Evolutionary conservation across 1,140 invertebrate genomes (phyloP).

Genomic region (Drosophila kanapiae): DNA sequence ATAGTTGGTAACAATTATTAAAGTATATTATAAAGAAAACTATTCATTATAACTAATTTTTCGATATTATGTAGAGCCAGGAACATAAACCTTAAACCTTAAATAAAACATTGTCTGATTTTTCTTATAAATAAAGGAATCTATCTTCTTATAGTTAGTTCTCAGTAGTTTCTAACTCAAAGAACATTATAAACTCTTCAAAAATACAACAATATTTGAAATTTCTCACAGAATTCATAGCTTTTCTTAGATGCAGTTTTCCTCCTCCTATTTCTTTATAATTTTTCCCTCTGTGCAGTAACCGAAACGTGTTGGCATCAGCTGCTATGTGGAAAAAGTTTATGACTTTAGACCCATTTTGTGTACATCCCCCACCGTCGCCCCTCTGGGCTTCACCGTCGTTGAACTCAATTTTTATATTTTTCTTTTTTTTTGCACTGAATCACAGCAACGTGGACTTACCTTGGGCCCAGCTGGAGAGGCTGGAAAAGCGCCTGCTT

Average conservation of each 20-base stretch:
- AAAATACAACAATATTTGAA: not conserved
- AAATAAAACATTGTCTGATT: too few species aligned
- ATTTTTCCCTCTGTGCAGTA: conserved; percentile 11
- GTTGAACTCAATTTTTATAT: conserved; percentile 66
- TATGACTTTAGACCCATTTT: conserved; percentile 83
- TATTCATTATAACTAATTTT: too few species aligned
- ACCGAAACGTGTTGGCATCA: conserved; percentile 70
- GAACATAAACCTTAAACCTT: too few species aligned
- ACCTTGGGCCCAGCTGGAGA: conserved; percentile 62
- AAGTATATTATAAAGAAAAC: too few species aligned
- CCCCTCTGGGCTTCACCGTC: conserved; percentile 2
- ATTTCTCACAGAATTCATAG: too few species aligned
- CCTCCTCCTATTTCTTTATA: not conserved
- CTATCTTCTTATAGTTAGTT: not conserved
- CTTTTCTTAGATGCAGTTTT: not conserved
- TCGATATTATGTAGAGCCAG: too few species aligned
- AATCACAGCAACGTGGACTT: conserved; percentile 58
- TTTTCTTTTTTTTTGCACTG: conserved; percentile 31
- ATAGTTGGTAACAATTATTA: too few species aligned
- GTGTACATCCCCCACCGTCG: conserved; percentile 45
- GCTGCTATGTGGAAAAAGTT: conserved; percentile 79
- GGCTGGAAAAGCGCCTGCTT: conserved; percentile 25
- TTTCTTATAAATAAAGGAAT: not conserved
- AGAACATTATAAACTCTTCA: not conserved
- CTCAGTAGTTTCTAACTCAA: not conserved